phyloP scores from a whole-genome alignment of 2,113 vertebrate genomes.

The Tympanuchus pallidicinctus region DNA sequence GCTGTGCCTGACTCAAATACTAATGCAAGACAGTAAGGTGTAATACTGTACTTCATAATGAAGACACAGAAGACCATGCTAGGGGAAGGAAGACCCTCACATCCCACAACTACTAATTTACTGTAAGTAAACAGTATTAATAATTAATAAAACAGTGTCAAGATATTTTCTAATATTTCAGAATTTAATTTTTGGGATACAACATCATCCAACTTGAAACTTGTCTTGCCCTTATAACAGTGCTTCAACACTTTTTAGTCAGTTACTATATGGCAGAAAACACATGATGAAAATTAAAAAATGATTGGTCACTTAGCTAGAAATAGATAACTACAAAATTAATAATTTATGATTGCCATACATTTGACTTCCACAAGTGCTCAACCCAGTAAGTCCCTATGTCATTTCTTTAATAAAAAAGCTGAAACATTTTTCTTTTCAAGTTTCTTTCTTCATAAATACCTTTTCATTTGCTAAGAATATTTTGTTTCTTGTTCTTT shows the following conservation, averaged over 20 bases:
- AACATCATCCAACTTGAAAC: background rate
- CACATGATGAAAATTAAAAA: background rate
- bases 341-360: background rate
- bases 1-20: background rate
- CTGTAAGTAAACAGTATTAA: background rate
- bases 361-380: background rate
- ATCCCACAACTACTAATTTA: background rate
- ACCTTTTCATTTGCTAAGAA: background rate
- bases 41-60: background rate
- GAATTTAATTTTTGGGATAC: background rate
- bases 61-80: background rate
- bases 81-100: background rate
- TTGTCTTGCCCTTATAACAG: background rate
- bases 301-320: fast-evolving
- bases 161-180: background rate
- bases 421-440: background rate
- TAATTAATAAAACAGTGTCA: background rate
- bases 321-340: background rate
- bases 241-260: background rate
- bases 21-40: background rate
- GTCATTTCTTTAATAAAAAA: background rate
- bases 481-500: background rate
- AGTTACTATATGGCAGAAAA: background rate
- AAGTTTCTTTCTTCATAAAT: background rate
- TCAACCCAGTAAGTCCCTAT: background rate